Conservation (phyloP, 2,797 vertebrate genomes). For the Crypturellus tataupa region DNA sequence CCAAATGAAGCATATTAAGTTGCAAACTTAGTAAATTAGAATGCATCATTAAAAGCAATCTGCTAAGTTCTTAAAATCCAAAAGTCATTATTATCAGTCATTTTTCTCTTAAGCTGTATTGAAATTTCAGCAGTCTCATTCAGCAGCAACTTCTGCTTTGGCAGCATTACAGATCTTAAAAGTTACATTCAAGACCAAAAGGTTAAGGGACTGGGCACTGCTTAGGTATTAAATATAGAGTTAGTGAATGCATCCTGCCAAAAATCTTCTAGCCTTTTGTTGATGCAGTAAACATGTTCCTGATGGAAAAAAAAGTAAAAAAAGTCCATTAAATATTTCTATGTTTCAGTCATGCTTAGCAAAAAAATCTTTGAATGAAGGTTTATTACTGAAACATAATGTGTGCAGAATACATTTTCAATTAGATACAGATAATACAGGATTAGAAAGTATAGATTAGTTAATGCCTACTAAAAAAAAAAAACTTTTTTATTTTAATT, state of each 20-base stretch:
- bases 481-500: not conserved
- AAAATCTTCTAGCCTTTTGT: not conserved
- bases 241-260: not conserved
- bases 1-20: not conserved
- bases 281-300: not conserved
- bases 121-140: not conserved
- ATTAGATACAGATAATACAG: constrained; percentile 1
- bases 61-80: not conserved
- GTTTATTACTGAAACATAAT: not conserved
- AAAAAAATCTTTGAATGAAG: not conserved
- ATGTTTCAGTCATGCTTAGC: not conserved
- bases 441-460: not conserved
- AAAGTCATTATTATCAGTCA: not conserved
- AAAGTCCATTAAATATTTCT: not conserved
- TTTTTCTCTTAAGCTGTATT: not conserved
- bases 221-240: not conserved
- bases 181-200: not conserved
- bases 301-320: not conserved
- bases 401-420: not conserved
- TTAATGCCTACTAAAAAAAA: not conserved
- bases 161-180: not conserved
- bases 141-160: not conserved
- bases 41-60: not conserved
- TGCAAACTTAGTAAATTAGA: not conserved
- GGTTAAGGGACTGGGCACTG: accelerated